phyloP scores from a whole-genome alignment of 2,888 invertebrate species.

The Aplocera efformata region DNA sequence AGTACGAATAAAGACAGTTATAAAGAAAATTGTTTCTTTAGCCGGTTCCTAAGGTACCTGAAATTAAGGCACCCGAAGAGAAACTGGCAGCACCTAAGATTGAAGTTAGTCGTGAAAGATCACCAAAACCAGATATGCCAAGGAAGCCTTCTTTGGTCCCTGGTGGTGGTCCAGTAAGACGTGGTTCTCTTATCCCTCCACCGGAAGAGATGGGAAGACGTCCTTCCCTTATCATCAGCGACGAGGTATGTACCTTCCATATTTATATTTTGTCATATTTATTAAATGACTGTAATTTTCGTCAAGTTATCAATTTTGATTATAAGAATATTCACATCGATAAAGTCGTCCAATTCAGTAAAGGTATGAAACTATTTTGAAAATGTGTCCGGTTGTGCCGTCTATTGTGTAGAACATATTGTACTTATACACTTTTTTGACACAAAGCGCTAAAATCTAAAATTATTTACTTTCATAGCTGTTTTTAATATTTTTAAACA shows the following conservation, averaged over 20 bases:
- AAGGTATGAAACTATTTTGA: constrained; percentile 58
- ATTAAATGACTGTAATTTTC: too few relatives aligned
- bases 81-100: constrained; percentile 87
- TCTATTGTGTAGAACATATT: constrained; percentile 31
- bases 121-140: constrained; percentile 82
- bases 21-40: constrained; percentile 24
- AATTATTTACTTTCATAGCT: not conserved
- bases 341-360: constrained; percentile 45
- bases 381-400: constrained; percentile 48
- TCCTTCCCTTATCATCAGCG: constrained; percentile 94
- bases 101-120: constrained; percentile 91
- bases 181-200: constrained; percentile 94
- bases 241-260: constrained; percentile 87
- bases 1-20: not conserved
- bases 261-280: constrained; percentile 8
- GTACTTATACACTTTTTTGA: constrained; percentile 13
- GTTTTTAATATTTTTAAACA: not conserved
- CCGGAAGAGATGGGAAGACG: constrained; percentile 93
- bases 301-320: constrained; percentile 16
- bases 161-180: constrained; percentile 65
- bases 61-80: constrained; percentile 84
- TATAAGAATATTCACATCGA: constrained; percentile 31
- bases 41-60: constrained; percentile 79
- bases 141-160: constrained; percentile 89
- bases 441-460: constrained; percentile 34